Conservation (phyloP, 2,888 invertebrate species). For the Chrysolina oricalcia region DNA sequence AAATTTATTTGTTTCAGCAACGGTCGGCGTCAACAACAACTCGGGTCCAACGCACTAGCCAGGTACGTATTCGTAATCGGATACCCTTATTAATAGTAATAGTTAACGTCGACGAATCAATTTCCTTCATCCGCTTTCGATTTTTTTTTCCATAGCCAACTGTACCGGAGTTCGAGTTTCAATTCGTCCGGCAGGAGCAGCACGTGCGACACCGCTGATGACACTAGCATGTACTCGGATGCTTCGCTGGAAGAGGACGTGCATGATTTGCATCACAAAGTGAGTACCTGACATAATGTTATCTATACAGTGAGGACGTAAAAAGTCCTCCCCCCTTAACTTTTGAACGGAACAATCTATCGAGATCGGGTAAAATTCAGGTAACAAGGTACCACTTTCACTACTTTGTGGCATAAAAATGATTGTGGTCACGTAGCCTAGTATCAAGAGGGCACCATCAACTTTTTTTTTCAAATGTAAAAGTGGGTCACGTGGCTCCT, state of each 20-base stretch:
- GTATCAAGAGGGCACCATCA: too few species aligned
- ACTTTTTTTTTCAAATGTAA: too few species aligned
- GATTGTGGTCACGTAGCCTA: too few species aligned
- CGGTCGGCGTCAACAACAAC: constrained; percentile 80
- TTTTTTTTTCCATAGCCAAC: constrained; percentile 79
- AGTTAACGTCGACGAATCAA: constrained; percentile 8
- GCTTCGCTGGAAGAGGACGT: constrained; percentile 93
- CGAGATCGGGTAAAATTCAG: too few species aligned
- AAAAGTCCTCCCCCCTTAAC: too few species aligned
- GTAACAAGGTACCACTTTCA: too few species aligned
- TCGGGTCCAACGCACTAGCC: constrained; percentile 90
- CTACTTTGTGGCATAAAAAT: too few species aligned
- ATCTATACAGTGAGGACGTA: neutral
- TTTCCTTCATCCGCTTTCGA: constrained; percentile 1
- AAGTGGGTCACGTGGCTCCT: too few species aligned
- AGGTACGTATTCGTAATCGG: constrained; percentile 78
- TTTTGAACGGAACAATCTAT: too few species aligned
- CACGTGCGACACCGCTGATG: constrained; percentile 93
- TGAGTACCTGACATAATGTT: constrained; percentile 65
- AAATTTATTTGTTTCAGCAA: constrained; percentile 75
- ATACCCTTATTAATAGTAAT: constrained; percentile 10
- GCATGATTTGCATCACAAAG: constrained; percentile 95
- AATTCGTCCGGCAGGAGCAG: constrained; percentile 94
- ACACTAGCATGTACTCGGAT: constrained; percentile 88
- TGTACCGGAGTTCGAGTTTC: constrained; percentile 94